Evolutionary conservation across 2,888 invertebrate species (phyloP), one percentile per base, ranked within the genome.

Genomic region (Drosophila planitibia): DNA sequence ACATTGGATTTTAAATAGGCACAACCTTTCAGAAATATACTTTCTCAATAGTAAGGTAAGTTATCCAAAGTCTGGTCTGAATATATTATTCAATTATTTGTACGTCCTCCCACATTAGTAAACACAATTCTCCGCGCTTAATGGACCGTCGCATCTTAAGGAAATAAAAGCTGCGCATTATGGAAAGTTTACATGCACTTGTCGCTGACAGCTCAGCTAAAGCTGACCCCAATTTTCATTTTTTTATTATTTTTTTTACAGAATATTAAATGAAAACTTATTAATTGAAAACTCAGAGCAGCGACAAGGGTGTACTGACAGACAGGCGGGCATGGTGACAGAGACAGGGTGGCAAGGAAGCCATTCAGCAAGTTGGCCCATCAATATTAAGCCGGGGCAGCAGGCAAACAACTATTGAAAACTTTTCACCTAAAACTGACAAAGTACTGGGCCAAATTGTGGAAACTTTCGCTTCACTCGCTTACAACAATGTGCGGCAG

Each of bases 351-450:
- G 58, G 32, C 35, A 57, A 44, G 39, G 37, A 12, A 57, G 25
- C 47, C 55, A 39, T n/a, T 16, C 41, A 14, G 19, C 35, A 87
- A 83, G 76, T 85, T 85, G 51, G n/a, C 54, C 79, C 85, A 75
- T 83, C 76, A 85, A 87, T 85, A 81, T 74, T 54, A 75, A 74
- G 74, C 74, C 60, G 52, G 41, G 52, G 52, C 52, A 16, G 19
- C 37, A 28, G 57, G 51, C 30, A 44, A 47, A 66, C 61, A 82
- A 82, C 81, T 79, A 85, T 70, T 62, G 74, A n/a, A 85, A 85
- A 85, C 77, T 85, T 85, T 85, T 80, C 82, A 74, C 80, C 85
- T 88, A 77, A 85, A 85, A 74, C 88, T 79, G 88, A 74, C 79
- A 83, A 87, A 85, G 70, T 81, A 79, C 73, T 55, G 57, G 52